Evolutionary conservation across 2,113 vertebrate genomes (phyloP), one percentile per base, ranked within the genome.

Genomic region (Lasiurus cinereus): DNA sequence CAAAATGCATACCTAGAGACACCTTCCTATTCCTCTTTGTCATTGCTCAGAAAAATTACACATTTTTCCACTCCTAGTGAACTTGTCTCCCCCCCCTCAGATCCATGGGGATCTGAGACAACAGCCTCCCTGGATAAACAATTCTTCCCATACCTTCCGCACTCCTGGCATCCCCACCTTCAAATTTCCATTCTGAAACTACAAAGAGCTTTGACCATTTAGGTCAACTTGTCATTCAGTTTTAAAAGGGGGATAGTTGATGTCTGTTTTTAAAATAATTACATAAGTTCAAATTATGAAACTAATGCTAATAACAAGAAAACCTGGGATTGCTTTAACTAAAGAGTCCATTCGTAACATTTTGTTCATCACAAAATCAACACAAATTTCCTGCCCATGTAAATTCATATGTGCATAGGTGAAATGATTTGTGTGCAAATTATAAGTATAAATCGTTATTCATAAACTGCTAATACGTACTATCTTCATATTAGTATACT

Each of bases 251-350:
- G 24, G 11, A 8, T 72, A 12, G 31, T 46, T 84, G 48, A 79
- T 76, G 86, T 66, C 78, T 93, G 8, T 62, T 74, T 85, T 70
- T 39, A 46, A 90, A 96, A 54, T 74, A 84, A 66, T 67, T 66
- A 66, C 2, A 36, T 27, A 70, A 87, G 82, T 94, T 91, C 90
- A 84, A 94, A 84, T 67, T 48, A 91, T 18, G n/a, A 76, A 6
- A 66, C 43, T 90, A 66, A 73, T 70, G 27, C 70, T 78, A 83
- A 74, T 36, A 88, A 82, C 21, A 56, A 96, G 72, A 29, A 96
- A 64, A 69, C 27, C 74, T 8, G 62, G 1, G 88, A 93, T 43
- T 14, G 27, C 43, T 93, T 83, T 52, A 16, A 18, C 43, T 78
- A 74, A 69, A 77, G 7, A 82, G 54, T 62, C 43, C 16, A 48